Base-by-base conservation (phyloP, 2,113 vertebrate genomes). In the Dunckerocampus dactyliophorus region DNA sequence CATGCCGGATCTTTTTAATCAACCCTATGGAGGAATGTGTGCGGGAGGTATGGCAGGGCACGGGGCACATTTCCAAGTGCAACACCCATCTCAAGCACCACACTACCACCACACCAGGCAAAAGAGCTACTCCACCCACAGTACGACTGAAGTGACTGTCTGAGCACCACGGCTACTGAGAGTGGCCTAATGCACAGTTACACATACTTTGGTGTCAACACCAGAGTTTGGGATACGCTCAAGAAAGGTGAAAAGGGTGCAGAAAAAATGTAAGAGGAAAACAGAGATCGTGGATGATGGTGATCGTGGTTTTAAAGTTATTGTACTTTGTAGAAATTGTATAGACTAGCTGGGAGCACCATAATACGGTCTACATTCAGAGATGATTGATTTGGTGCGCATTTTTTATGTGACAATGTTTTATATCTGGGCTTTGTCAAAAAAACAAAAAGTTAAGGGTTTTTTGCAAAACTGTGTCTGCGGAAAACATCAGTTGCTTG, bases 111-210 rank as follows among this genome's bases (percentile, higher is more conserved):
- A 81, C 53, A 75, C 67, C 65, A 82, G 85, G 58, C 77, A 81
- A 34, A 91, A 90, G 80, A 86, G 74, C 77, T 92, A 92, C 67
- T 82, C 91, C 77, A 97, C 94, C 69, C 95, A 95, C 88, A 98
- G 96, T 82, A 93, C 95, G 70, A 92, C 94, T 0, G 96, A 99
- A 74, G 96, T 99, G 72, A 98, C 96, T 0, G 95, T 99, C 70
- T 96, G 84, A 93, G 62, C 1, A 14, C 5, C n/a, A 14, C 8
- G 1, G 31, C 39, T 52, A 62, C 52, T 20, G 57, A 59, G 47
- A 50, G 53, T 11, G 14, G n/a, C 20, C 56, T 57, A 39, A 50
- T 62, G 60, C 9, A 43, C 9, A 37, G 19, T 46, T 55, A 19
- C 51, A 21, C 59, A 49, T 5, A 47, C 28, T 16, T 63, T 15